Percentiles rank a stretch among this genome's conserved stretches.
These are phyloP conservation scores for Pomatostomus ruficeps DNA, from an alignment of 2,113 vertebrate genomes.

Conservation along the genomic window DNA sequence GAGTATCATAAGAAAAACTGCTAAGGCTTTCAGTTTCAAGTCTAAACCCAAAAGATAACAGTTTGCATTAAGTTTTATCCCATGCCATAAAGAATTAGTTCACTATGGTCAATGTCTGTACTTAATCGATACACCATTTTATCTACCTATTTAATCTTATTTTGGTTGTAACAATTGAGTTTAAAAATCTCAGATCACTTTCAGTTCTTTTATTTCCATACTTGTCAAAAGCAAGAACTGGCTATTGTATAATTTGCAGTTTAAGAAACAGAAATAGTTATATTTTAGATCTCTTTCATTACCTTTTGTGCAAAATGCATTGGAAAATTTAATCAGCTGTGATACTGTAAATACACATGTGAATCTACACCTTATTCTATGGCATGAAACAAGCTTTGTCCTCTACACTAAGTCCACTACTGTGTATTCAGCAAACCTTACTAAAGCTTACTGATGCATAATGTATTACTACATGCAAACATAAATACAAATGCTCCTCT, in stretches of 20 bases:
- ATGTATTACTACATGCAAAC: not conserved
- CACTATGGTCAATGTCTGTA: not conserved
- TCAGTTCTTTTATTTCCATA: not conserved
- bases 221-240: not conserved
- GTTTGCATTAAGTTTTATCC: not conserved
- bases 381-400: not conserved
- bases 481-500: not conserved
- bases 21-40: not conserved
- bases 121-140: not conserved
- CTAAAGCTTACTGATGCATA: not conserved
- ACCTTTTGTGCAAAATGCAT: not conserved
- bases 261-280: not conserved
- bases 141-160: not conserved
- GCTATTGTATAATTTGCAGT: not conserved
- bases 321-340: not conserved
- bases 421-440: not conserved
- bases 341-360: not conserved
- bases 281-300: not conserved
- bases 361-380: not conserved
- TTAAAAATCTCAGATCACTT: not conserved
- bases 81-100: not conserved
- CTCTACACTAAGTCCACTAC: not conserved
- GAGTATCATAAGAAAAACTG: not conserved
- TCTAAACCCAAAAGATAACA: not conserved
- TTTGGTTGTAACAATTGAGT: not conserved